phyloP scores from a whole-genome alignment of 2,113 vertebrate species.

The Catharus minimus region DNA sequence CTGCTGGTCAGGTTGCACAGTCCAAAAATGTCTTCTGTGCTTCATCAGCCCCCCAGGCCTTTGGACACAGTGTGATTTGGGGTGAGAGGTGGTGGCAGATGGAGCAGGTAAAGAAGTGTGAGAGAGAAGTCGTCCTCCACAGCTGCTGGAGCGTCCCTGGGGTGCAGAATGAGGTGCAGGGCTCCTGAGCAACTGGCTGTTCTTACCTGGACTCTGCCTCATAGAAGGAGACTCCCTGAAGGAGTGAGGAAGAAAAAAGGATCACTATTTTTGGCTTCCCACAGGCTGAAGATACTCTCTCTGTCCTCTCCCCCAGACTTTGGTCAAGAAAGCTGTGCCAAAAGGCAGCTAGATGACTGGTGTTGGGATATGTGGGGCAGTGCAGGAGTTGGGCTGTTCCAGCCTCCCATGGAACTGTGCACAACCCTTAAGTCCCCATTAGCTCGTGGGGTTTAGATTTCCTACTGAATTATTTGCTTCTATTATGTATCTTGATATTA shows the following conservation, averaged over 20 bases:
- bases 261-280: neutral
- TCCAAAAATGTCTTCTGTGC: neutral
- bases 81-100: neutral
- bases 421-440: neutral
- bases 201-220: neutral
- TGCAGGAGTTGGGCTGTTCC: neutral
- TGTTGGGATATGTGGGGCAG: neutral
- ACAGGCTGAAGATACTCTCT: neutral
- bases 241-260: neutral
- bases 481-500: neutral
- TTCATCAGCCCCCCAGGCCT: neutral
- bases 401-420: neutral
- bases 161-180: too few relatives aligned
- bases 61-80: rapidly evolving
- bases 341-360: neutral
- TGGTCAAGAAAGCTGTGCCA: neutral
- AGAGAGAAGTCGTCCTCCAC: rapidly evolving
- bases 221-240: rapidly evolving
- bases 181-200: rapidly evolving
- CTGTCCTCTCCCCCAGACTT: neutral
- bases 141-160: neutral
- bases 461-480: neutral
- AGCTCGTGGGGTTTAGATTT: neutral
- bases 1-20: neutral
- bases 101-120: neutral